Base-by-base conservation (phyloP, 2,113 vertebrate species). In the Chaetops frenatus region DNA sequence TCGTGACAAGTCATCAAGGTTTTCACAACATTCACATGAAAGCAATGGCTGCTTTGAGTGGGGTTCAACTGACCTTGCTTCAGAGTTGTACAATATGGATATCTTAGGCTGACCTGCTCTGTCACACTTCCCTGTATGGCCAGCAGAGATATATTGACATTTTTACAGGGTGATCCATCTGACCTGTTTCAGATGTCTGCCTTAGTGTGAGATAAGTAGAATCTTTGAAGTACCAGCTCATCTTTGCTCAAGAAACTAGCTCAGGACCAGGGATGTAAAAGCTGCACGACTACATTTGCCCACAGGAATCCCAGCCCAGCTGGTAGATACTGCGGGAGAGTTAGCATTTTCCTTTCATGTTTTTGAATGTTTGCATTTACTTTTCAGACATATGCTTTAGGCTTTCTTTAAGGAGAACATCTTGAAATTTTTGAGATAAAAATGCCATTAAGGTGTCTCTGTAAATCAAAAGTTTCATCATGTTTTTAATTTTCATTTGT, bases 241-340 rank as follows among this genome's bases (percentile, higher is more conserved):
- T 84, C 73, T 78, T 86, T 67, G 21, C 69, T 74, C 21, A 56
- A 45, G 60, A 79, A 86, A 40, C 54, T 42, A 61, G 33, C 67
- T 88, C 29, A 70, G 62, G 72, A 65, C 12, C 27, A 90, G 71
- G 29, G 54, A 15, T 35, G 20, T 88, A 45, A 50, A 90, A 62
- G 35, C 73, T 77, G 60, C 62, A 35, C 0, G 0, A 73, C 71
- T 70, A 2, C 29, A 18, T 78, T 80, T 86, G 67, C 67, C 71
- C 64, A 28, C 33, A 70, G 86, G 79, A 88, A 54, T 73, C 50
- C 29, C 54, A 57, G 36, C n/a, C 23, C 33, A 54, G 40, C 5
- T 0, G 0, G 79, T 61, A 2, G 0, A 22, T 80, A 33, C 6
- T 57, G 36, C 5, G 2, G 57, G 40, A 81, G 77, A 56, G 31